Evolutionary conservation across 2,888 invertebrate genomes (phyloP), one percentile per base, ranked within the genome.

Genomic region (Cataglyphis albicans): DNA sequence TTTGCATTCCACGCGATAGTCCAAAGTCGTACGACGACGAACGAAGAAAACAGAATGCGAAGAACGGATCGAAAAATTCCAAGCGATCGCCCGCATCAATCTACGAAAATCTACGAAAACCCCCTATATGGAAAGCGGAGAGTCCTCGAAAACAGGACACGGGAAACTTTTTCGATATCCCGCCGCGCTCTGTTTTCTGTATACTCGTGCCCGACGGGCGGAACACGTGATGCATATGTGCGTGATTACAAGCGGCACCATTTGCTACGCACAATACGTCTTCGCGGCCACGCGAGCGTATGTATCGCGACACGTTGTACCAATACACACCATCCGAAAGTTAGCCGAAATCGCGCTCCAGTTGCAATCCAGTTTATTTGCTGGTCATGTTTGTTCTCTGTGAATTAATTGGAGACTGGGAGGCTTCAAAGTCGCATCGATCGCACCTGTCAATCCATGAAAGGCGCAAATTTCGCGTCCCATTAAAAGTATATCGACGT

Each of bases 81-180:
- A 84, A 84, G 84, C 82, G 87, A 70, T 86, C 87, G 90, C 87
- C 90, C 87, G 87, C 89, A 89, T 90, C 88, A 89, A 91, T 92
- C 91, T 90, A 92, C 90, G 48, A 48, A 91, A 91, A 91, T 92
- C 91, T 88, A 73, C 90, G 25, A 25, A 25, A 25, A 88, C 18
- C 85, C 81, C 80, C 81, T 67, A 80, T 75, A 82, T 68, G 70
- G 67, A 74, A 10, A 35, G 63, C 61, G 29, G 59, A 61, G 59
- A 25, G 29, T 29, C n/a, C 5, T 35, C 52, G 25, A 12, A 44
- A 32, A 12, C 3, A 12, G 41, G 41, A 4, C 6, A n/a, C 57
- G 21, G 29, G 41, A 72, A 44, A 72, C 57, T 78, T 78, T 78
- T 78, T 78, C 78, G 57, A 78, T 78, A 57, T 76, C 76, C 57